These are phyloP conservation scores for Zaprionus lineosus DNA, from an alignment of 2,888 invertebrate genomes.

Conservation along the genomic window DNA sequence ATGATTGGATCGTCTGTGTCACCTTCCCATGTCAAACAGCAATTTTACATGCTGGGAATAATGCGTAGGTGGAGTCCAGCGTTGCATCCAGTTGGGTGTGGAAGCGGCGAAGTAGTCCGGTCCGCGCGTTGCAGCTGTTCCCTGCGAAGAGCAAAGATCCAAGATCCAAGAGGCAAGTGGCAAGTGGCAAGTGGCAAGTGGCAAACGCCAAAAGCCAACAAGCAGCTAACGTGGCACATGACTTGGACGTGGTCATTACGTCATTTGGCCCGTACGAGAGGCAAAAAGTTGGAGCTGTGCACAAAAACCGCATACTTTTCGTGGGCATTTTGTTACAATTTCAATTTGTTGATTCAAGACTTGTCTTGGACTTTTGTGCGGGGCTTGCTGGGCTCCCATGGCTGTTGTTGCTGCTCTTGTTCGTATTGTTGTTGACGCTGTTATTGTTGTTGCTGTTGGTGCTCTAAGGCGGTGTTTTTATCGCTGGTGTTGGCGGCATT, in stretches of 20 bases:
- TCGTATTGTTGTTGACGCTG: too few species aligned
- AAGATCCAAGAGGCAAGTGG: too few species aligned
- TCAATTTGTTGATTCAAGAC: conserved; percentile 68
- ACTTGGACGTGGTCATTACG: conserved; percentile 68
- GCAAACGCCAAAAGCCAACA: conserved; percentile 32
- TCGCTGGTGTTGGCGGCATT: conserved; percentile 53
- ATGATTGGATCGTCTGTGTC: too few species aligned
- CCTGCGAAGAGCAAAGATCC: too few species aligned
- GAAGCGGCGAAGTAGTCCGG: too few species aligned
- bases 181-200: too few species aligned
- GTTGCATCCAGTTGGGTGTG: conserved; percentile 25
- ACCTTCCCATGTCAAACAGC: too few species aligned
- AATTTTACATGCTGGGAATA: too few species aligned
- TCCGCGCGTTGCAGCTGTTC: too few species aligned
- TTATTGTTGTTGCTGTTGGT: background rate
- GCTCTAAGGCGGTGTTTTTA: conserved; percentile 37
- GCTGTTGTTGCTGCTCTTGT: conserved; percentile 1
- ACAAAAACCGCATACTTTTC: conserved; percentile 71
- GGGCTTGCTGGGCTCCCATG: conserved; percentile 31
- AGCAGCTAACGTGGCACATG: conserved; percentile 57
- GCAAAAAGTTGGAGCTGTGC: conserved; percentile 38
- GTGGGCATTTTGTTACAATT: conserved; percentile 77
- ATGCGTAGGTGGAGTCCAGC: too few species aligned
- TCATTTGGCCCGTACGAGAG: conserved; percentile 50
- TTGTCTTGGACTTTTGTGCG: conserved; percentile 39